These are phyloP conservation scores for Carapus acus DNA, from an alignment of 2,797 vertebrate species.

Conservation along the genomic window DNA sequence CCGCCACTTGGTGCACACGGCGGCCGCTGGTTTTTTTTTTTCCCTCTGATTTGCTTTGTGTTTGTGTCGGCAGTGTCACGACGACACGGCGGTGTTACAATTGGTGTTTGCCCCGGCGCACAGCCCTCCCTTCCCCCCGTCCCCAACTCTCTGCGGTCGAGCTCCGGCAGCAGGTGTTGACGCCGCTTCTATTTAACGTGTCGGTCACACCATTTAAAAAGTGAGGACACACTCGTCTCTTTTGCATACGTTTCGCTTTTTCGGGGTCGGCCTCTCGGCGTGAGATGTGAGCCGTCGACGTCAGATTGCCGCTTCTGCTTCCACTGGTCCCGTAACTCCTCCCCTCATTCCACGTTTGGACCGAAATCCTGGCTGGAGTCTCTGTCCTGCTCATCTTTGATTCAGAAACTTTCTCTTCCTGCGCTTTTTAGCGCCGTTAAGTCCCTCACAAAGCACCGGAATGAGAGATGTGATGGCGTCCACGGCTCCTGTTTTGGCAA, in stretches of 20 bases:
- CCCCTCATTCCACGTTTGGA: not conserved
- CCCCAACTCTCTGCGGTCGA: slow-evolving; percentile 48
- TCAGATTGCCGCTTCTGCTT: slow-evolving; percentile 54
- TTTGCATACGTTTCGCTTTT: slow-evolving; percentile 63
- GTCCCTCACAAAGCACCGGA: not conserved
- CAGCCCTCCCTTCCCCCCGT: no score
- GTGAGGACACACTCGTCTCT: slow-evolving; percentile 62
- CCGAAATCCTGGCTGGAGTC: not conserved
- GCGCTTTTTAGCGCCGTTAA: no score
- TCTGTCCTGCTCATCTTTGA: not conserved
- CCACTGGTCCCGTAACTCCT: not conserved
- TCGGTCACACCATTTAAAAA: slow-evolving; percentile 75
- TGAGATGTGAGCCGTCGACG: slow-evolving; percentile 60
- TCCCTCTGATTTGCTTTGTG: not conserved
- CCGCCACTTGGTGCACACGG: no score
- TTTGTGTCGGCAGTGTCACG: slow-evolving; percentile 25
- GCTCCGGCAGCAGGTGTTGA: slow-evolving; percentile 63
- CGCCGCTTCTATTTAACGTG: slow-evolving; percentile 61
- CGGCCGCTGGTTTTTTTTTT: not conserved
- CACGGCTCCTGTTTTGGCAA: not conserved
- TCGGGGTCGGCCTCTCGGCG: slow-evolving; percentile 34
- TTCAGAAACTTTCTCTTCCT: not conserved
- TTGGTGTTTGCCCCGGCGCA: slow-evolving; percentile 60
- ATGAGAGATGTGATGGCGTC: not conserved
- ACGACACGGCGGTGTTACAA: slow-evolving; percentile 40